phyloP scores from a whole-genome alignment of 2,113 vertebrate species.

The Bujurquina vittata region DNA sequence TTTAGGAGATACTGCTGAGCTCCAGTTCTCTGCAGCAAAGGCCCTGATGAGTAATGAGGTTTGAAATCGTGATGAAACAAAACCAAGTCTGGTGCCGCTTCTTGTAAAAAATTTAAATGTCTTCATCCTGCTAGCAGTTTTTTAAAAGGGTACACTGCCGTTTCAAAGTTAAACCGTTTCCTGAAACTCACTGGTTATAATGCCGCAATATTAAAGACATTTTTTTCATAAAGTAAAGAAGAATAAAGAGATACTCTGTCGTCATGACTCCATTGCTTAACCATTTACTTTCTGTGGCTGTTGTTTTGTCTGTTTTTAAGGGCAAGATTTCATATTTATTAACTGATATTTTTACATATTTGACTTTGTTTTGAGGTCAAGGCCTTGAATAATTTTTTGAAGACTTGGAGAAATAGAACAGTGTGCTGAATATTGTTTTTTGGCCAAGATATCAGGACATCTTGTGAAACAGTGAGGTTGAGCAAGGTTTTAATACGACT shows the following conservation, averaged over 20 bases:
- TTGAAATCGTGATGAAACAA: constrained; percentile 48
- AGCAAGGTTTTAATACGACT: background rate
- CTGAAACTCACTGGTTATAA: background rate
- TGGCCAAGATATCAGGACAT: background rate
- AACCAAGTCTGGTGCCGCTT: constrained; percentile 9
- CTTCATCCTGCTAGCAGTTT: constrained; percentile 18
- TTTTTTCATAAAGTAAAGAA: background rate
- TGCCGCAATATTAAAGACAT: background rate
- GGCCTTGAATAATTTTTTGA: background rate
- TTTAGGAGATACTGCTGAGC: constrained; percentile 42
- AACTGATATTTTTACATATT: background rate
- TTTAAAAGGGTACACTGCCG: background rate
- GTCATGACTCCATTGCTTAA: background rate
- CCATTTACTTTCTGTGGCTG: background rate
- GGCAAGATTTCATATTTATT: background rate
- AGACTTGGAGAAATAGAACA: background rate
- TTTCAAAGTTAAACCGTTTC: background rate
- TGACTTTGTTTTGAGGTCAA: background rate
- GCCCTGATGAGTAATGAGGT: constrained; percentile 43
- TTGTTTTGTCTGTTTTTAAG: background rate
- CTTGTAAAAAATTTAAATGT: constrained; percentile 27
- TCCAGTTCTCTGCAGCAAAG: constrained; percentile 20
- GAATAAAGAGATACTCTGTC: background rate
- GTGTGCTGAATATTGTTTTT: background rate
- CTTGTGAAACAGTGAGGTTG: background rate